Base-by-base conservation (phyloP, 2,113 vertebrate species). In the Oryzias melastigma region DNA sequence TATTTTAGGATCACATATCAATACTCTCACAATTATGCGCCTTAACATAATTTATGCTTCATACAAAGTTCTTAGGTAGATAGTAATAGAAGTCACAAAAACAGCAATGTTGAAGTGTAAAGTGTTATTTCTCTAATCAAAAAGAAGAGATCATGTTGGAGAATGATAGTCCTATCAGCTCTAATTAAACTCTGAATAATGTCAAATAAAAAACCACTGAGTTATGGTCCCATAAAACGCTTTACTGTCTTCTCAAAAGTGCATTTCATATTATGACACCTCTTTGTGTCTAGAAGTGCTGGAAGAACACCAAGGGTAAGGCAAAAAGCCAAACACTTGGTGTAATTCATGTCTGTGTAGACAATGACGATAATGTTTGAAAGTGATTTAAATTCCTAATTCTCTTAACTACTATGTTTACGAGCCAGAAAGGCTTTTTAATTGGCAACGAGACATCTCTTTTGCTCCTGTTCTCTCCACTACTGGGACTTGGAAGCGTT, bases 331-430 rank as follows among this genome's bases (percentile, higher is more conserved):
- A 65, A 69, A 81, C 58, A 65, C 40, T 68, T 41, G 53, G 59
- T 47, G 77, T 87, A 81, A 81, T 83, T 83, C 74, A 86, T 71
- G 77, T 76, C 77, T 56, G 66, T 86, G 69, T 68, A 65, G 68
- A 65, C 77, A 69, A 62, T 74, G 78, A 62, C 75, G 67, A 85
- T 84, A 84, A 77, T 71, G 59, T 62, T 81, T 61, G 22, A 65
- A 75, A 69, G 71, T 87, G 84, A 88, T 87, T 87, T 84, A 77
- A 84, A 80, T 76, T 79, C 81, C 75, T 83, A 81, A 85, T 87
- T 84, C 80, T 68, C 49, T 59, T 66, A 63, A 58, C 65, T 73
- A 43, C 45, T 77, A 82, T 84, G 82, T 87, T 82, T 86, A 89
- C 75, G 72, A 85, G 70, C 58, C 60, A 72, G 50, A 44, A 62